Conservation (phyloP, 2,113 vertebrate species). For the Perognathus longimembris region DNA sequence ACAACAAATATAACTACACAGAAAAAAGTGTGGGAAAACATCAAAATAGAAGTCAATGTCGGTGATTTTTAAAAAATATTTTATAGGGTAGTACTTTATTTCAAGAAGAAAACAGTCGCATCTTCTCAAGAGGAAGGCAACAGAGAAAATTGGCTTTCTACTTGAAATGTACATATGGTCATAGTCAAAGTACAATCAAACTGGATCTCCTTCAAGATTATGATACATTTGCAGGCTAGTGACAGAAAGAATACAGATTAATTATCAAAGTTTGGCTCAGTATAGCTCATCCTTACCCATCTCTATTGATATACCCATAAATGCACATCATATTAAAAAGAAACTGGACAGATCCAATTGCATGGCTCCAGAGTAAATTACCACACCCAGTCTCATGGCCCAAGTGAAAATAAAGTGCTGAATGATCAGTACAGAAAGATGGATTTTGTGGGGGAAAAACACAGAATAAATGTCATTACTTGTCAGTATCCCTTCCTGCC, state of each 20-base stretch:
- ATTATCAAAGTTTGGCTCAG: background rate
- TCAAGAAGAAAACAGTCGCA: too few species aligned
- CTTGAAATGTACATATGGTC: too few species aligned
- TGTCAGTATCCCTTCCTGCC: conserved; percentile 72
- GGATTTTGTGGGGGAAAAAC: conserved; percentile 72
- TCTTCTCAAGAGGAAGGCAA: too few species aligned
- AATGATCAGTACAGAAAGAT: conserved; percentile 62
- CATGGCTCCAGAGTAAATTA: conserved; percentile 47
- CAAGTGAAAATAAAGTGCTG: conserved; percentile 64
- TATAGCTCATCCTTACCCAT: conserved; percentile 22
- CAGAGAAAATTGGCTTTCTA: background rate
- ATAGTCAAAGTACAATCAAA: background rate
- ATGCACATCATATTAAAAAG: conserved; percentile 15
- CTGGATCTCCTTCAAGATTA: conserved; percentile 2
- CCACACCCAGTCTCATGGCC: background rate
- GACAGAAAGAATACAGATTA: conserved; percentile 40
- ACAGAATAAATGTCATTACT: conserved; percentile 70
- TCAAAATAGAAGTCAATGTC: too few species aligned
- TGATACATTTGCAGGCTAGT: background rate
- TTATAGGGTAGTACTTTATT: too few species aligned
- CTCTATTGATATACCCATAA: background rate
- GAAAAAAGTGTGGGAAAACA: too few species aligned
- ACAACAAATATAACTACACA: too few species aligned
- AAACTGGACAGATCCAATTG: conserved; percentile 48
- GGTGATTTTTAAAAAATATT: too few species aligned